Base-by-base conservation (phyloP, 2,797 vertebrate genomes). In the Yasuhikotakia modesta region DNA sequence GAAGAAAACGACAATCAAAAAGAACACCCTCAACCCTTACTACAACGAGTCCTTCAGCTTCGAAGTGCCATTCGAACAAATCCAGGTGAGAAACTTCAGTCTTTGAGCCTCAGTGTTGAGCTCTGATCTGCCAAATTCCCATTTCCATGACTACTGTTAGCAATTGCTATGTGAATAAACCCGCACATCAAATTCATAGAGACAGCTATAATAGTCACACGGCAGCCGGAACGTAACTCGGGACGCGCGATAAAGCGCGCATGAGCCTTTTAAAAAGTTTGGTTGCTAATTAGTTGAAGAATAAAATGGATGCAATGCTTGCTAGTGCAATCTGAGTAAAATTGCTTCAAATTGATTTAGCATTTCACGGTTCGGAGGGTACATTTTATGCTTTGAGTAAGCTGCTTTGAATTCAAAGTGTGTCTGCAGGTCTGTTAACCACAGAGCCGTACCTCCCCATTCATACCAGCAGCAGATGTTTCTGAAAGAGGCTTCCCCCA, bases 1-100 rank as follows among this genome's bases (percentile, higher is more conserved):
- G 93, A 99, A 99, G 94, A 99, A 99, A 95, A 99, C 98, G 81
- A 99, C 98, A 85, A 99, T 99, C 94, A 99, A 99, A 90, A 99
- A 99, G 94, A 99, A 99, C 89, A 99, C 98, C 69, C 97, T 99
- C 79, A 99, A 99, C 91, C 98, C 98, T 83, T 99, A 99, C 89
- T 99, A 99, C 94, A 99, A 99, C 0, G 98, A 99, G 91, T 99
- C 98, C 78, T 99, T 99, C 92, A 99, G 98, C 92, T 99, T 99
- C 87, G 98, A 99, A 95, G 97, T 99, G 91, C 98, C 98, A 21
- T 99, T 99, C 48, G 98, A 99, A 92, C 98, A 99, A 94, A 99
- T 99, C 94, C 98, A 99, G 98, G 98, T 99, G 94, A 88, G 8
- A 11, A 14, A 16, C 10, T 35, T 35, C 11, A 43, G 10, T 43